phyloP scores from a whole-genome alignment of 2,797 vertebrate species.

The Naso thynnoides region DNA sequence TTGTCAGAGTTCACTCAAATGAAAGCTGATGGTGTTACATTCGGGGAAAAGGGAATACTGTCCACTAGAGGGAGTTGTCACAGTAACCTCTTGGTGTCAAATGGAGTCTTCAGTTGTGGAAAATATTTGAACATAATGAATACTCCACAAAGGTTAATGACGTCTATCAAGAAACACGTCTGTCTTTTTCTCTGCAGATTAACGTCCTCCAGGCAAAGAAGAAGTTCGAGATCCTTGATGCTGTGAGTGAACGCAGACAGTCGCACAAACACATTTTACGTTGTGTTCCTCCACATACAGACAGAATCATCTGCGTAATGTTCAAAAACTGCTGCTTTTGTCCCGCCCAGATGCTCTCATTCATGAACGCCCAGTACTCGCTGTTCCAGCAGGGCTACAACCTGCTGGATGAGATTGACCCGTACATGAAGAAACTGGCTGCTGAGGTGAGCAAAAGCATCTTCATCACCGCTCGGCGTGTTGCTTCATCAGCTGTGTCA shows the following conservation, averaged over 20 bases:
- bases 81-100: not conserved
- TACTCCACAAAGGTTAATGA: not conserved
- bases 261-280: not conserved
- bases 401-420: conserved; percentile 93
- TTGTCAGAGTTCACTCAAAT: not conserved
- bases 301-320: not conserved
- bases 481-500: not conserved
- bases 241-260: conserved; percentile 84
- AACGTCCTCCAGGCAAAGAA: conserved; percentile 98
- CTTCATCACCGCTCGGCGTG: not conserved
- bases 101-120: not conserved
- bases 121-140: not conserved
- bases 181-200: conserved; percentile 84
- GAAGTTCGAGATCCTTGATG: conserved; percentile 97
- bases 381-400: conserved; percentile 97
- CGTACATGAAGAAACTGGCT: conserved; percentile 97
- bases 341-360: conserved; percentile 92
- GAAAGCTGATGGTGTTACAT: not conserved
- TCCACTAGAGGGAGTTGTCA: conserved; percentile 55
- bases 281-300: not conserved
- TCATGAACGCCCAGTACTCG: conserved; percentile 97
- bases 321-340: not conserved
- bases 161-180: not conserved
- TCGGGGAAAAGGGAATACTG: not conserved
- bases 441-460: conserved; percentile 88